A percentile compares a stretch with the other conserved stretches of the same genome.
These are phyloP conservation scores for Scolanthus callimorphus DNA, from an alignment of 92 coral and sea anemone species.

Conservation along the genomic window DNA sequence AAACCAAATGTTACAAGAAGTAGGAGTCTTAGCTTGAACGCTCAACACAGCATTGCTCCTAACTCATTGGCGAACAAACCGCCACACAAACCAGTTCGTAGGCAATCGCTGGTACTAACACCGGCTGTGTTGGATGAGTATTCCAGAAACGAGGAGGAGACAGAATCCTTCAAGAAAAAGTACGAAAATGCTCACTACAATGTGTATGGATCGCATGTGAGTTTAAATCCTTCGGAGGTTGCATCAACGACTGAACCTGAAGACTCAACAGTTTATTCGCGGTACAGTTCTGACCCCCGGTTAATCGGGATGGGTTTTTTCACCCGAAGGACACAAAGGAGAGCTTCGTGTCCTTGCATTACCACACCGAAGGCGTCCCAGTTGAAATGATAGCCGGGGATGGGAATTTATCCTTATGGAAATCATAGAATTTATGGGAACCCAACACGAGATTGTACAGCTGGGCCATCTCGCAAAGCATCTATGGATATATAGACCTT, in stretches of 20 bases:
- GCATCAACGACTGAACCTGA: conserved; percentile 38
- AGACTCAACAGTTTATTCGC: conserved; percentile 50
- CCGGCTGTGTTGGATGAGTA: conserved; percentile 80
- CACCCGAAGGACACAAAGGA: conserved; percentile 21
- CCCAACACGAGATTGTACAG: too few relatives aligned
- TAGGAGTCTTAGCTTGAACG: neutral
- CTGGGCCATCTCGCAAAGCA: too few relatives aligned
- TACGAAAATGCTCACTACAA: conserved; percentile 70
- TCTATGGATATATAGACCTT: too few relatives aligned
- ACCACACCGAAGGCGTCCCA: neutral
- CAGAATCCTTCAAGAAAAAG: conserved; percentile 68
- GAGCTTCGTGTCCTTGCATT: conserved; percentile 17
- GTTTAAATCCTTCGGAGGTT: conserved; percentile 25
- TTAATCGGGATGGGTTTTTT: conserved; percentile 65
- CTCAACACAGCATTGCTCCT: neutral
- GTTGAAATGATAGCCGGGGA: neutral
- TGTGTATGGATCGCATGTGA: conserved; percentile 61
- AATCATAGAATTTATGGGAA: too few relatives aligned
- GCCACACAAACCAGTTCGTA: conserved; percentile 12
- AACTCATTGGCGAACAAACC: neutral
- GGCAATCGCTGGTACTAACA: conserved; percentile 73
- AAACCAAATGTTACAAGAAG: neutral
- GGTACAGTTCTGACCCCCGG: conserved; percentile 62
- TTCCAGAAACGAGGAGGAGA: conserved; percentile 63
- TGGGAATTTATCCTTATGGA: neutral